Evolutionary conservation across 2,113 vertebrate genomes (phyloP).

Genomic region (Seriola dumerili): DNA sequence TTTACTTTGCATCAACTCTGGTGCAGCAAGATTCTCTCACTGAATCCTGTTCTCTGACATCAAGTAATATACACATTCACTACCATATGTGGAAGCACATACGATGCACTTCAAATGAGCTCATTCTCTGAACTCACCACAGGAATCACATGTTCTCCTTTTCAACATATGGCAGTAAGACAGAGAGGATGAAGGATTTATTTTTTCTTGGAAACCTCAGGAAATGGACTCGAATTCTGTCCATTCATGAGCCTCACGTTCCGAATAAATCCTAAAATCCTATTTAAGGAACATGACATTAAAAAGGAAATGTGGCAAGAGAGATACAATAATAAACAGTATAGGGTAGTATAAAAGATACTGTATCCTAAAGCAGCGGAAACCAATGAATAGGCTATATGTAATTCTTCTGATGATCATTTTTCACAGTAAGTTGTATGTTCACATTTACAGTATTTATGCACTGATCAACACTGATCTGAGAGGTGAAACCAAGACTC

Average conservation of each 20-base stretch:
- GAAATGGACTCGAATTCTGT: constrained; percentile 48
- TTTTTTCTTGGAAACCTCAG: constrained; percentile 55
- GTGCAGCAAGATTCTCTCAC: not conserved
- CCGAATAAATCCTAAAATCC: constrained; percentile 44
- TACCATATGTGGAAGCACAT: constrained; percentile 15
- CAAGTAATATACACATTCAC: constrained; percentile 1
- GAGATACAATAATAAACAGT: constrained; percentile 35
- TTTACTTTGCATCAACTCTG: not conserved
- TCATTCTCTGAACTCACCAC: constrained; percentile 36
- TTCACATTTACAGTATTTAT: not conserved
- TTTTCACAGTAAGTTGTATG: not conserved
- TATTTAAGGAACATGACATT: constrained; percentile 29
- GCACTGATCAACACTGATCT: not conserved
- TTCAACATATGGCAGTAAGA: constrained; percentile 47
- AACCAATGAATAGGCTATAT: not conserved
- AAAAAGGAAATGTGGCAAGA: constrained; percentile 10
- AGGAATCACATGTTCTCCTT: constrained; percentile 40
- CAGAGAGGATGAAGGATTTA: constrained; percentile 53
- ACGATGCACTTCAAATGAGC: constrained; percentile 45
- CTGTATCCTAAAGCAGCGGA: not conserved
- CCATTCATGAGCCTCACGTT: constrained; percentile 18
- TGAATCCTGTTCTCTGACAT: constrained; percentile 7
- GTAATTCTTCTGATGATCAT: not conserved
- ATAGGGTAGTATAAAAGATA: not conserved
- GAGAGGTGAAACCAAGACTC: not conserved